A percentile compares a stretch with the other conserved stretches of the same genome.
These are phyloP conservation scores for Cataglyphis livida DNA, from an alignment of 2,888 invertebrate species.

Conservation along the genomic window DNA sequence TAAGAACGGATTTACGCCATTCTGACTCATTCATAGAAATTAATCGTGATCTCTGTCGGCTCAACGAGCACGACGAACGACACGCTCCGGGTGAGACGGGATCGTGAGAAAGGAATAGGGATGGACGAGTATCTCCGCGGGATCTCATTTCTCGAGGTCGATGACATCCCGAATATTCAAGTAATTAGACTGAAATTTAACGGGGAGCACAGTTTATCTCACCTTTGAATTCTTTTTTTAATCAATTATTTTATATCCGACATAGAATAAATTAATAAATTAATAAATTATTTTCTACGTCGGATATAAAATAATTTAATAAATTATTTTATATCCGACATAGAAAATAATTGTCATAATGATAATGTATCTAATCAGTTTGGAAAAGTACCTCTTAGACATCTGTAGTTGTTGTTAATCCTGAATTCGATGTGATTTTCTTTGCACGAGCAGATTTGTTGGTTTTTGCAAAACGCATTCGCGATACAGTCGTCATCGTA, in stretches of 20 bases:
- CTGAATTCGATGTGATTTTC: conserved; percentile 82
- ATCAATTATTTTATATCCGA: too few species aligned
- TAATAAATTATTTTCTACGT: too few species aligned
- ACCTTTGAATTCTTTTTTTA: neutral
- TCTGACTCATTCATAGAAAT: conserved; percentile 49
- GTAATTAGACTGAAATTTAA: conserved; percentile 60
- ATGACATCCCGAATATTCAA: conserved; percentile 61
- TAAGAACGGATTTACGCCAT: conserved; percentile 38
- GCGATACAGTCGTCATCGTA: conserved; percentile 78
- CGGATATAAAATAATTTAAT: neutral
- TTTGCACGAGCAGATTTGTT: conserved; percentile 84
- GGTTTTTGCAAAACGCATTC: conserved; percentile 79
- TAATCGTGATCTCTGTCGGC: conserved; percentile 61
- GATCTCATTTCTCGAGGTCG: conserved; percentile 70
- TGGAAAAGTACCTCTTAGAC: conserved; percentile 81
- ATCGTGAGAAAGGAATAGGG: conserved; percentile 73
- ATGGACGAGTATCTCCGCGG: conserved; percentile 63
- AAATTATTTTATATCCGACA: neutral
- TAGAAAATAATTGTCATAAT: neutral
- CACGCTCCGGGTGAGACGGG: conserved; percentile 70
- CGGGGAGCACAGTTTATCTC: conserved; percentile 54
- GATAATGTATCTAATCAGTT: neutral
- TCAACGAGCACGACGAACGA: conserved; percentile 69
- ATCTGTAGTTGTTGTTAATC: conserved; percentile 84
- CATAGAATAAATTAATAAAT: too few species aligned